Percentiles rank a stretch among this genome's conserved stretches.
Conservation (phyloP, 2,113 vertebrate genomes). For the Tiliqua scincoides region DNA sequence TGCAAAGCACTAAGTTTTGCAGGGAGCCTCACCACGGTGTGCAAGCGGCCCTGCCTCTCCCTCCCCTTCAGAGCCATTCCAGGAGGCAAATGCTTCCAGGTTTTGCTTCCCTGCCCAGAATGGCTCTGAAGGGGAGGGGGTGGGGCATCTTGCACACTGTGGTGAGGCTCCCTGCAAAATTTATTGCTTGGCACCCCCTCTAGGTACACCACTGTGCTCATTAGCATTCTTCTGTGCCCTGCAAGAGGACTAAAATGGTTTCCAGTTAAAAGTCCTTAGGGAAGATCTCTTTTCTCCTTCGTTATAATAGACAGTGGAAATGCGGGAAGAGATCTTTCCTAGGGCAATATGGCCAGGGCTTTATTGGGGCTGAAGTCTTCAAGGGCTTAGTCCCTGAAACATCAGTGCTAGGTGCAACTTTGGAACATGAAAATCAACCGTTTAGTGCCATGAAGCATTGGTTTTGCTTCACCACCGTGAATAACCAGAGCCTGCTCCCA, state of each 20-base stretch:
- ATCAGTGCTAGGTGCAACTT: not conserved
- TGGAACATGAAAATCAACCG: not conserved
- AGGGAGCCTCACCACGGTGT: too few relatives aligned
- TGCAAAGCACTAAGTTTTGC: too few relatives aligned
- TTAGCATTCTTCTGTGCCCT: not conserved
- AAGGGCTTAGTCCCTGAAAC: not conserved
- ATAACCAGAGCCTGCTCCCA: not conserved
- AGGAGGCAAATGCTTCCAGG: too few relatives aligned
- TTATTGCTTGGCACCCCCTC: too few relatives aligned
- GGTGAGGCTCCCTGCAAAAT: too few relatives aligned
- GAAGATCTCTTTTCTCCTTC: slow-evolving; percentile 13
- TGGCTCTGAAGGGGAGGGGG: too few relatives aligned
- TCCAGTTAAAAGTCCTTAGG: not conserved
- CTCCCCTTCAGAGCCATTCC: too few relatives aligned
- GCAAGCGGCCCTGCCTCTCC: too few relatives aligned
- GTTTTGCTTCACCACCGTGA: not conserved
- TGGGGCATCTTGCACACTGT: too few relatives aligned
- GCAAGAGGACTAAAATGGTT: not conserved
- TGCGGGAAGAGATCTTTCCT: not conserved
- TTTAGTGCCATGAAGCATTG: not conserved
- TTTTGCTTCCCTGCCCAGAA: too few relatives aligned
- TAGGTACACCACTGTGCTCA: too few relatives aligned
- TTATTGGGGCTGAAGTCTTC: not conserved
- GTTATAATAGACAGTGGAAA: not conserved
- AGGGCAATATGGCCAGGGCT: not conserved